Percentiles rank a stretch among this genome's conserved stretches.
Evolutionary conservation across 2,113 vertebrate species (phyloP).

Genomic region (human): DNA sequence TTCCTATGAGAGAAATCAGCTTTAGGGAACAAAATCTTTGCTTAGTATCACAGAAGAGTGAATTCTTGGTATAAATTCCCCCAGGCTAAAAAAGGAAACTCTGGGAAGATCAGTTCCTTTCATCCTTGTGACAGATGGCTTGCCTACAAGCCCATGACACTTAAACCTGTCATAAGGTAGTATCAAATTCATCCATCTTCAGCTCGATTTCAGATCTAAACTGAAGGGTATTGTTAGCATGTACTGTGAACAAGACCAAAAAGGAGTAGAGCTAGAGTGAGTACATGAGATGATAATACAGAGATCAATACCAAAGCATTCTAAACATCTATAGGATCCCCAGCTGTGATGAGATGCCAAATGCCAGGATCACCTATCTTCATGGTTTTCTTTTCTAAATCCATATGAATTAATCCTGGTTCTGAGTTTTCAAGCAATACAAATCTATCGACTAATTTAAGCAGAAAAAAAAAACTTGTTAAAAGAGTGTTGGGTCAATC

Average conservation of each 20-base stretch:
- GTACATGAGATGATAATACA: background rate
- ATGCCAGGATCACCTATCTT: background rate
- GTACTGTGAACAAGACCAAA: background rate
- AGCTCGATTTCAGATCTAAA: slow-evolving; percentile 14
- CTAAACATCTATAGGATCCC: background rate
- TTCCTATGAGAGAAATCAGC: background rate
- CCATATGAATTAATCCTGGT: background rate
- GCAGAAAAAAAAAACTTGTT: background rate
- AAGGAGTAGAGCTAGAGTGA: background rate
- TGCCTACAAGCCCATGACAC: background rate
- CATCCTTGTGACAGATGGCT: background rate
- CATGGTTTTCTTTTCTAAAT: background rate
- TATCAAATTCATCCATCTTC: background rate
- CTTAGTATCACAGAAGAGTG: background rate
- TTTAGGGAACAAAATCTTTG: background rate
- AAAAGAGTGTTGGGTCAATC: background rate
- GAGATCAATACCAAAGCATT: background rate
- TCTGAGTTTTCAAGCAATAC: background rate
- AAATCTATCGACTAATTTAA: background rate
- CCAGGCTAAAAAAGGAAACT: background rate
- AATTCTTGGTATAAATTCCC: background rate
- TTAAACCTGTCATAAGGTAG: background rate
- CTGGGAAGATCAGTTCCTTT: background rate
- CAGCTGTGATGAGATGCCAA: background rate
- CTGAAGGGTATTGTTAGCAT: background rate